Base-by-base conservation (phyloP, 2,113 vertebrate species). In the Promerops cafer region DNA sequence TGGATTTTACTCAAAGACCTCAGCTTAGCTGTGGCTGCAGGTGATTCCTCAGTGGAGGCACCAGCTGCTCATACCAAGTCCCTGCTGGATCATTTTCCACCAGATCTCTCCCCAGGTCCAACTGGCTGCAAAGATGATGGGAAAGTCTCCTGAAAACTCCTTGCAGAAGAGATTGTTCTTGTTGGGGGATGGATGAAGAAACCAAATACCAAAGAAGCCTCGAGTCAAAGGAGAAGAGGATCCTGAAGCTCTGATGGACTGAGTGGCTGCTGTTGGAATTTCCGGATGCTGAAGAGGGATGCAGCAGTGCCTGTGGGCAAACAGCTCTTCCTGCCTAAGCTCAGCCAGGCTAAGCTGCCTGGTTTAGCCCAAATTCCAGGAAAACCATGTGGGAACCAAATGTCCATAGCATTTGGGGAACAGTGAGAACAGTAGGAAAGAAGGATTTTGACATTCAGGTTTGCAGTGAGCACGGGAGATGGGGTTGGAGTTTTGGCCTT, bases 391-490 rank as follows among this genome's bases (percentile, higher is more conserved):
- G 56, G 82, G 78, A 84, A 56, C 33, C 9, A 12, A 28, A 20
- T 8, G 59, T 69, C 69, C 70, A 21, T 0, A 17, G 57, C 19
- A 24, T 17, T 13, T 20, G 53, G 57, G 52, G 57, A 90, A 31
- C 33, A 3, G 12, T 4, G 53, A 50, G 5, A 61, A 10, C 17
- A 3, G 21, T 0, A 24, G 4, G 28, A 15, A 39, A 54, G 27
- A 12, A 45, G 37, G 54, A 8, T 56, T 57, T 6, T 20, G 39
- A 52, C 0, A 0, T 35, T 24, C 13, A 1, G 28, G 27, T n/a
- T 71, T 30, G n/a, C 39, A 59, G 79, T 3, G 8, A 53, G 26
- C 1, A 1, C 44, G 13, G 53, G 40, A 77, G 61, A 33, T 2
- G 65, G 31, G 35, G 4, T 17, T 50, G 10, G 78, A 61, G 45